Conservation (phyloP, 2,113 vertebrate genomes). For the Dinomys branickii region DNA sequence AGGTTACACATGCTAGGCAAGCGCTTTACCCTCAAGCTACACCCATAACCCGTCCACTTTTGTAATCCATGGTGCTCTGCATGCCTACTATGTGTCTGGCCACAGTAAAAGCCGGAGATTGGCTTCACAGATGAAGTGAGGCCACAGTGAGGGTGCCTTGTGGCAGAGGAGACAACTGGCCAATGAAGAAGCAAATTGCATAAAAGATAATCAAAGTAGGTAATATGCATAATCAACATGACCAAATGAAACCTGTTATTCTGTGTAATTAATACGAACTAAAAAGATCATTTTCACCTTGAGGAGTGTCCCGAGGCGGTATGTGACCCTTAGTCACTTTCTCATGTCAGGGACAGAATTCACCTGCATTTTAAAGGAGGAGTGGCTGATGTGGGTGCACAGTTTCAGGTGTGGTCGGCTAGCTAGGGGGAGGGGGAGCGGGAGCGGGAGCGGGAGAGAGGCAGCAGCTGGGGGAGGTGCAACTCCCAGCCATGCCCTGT, state of each 20-base stretch:
- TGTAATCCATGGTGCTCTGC: fast-evolving
- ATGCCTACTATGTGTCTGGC: background rate
- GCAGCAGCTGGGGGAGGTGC: no score
- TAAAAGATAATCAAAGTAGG: background rate
- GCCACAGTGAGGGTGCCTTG: background rate
- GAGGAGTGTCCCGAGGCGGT: fast-evolving
- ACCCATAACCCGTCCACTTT: background rate
- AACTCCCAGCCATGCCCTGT: background rate
- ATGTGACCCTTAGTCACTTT: background rate
- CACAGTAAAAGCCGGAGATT: no score
- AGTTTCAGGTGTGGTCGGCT: background rate
- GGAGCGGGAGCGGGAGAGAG: no score
- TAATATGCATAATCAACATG: fast-evolving
- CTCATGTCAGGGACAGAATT: background rate
- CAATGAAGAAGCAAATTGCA: fast-evolving
- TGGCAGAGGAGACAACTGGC: background rate
- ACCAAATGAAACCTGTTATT: background rate
- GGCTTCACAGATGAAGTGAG: fast-evolving
- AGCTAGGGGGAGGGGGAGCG: no score
- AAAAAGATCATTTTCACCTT: background rate
- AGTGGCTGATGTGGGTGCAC: background rate
- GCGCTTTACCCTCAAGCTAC: no score
- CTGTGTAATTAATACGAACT: background rate
- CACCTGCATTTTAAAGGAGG: background rate
- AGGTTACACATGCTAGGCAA: background rate